A percentile compares a stretch with the other conserved stretches of the same genome.
These are phyloP conservation scores for Enteromius unitaeniatus DNA, from an alignment of 2,797 vertebrate genomes.

Conservation along the genomic window DNA sequence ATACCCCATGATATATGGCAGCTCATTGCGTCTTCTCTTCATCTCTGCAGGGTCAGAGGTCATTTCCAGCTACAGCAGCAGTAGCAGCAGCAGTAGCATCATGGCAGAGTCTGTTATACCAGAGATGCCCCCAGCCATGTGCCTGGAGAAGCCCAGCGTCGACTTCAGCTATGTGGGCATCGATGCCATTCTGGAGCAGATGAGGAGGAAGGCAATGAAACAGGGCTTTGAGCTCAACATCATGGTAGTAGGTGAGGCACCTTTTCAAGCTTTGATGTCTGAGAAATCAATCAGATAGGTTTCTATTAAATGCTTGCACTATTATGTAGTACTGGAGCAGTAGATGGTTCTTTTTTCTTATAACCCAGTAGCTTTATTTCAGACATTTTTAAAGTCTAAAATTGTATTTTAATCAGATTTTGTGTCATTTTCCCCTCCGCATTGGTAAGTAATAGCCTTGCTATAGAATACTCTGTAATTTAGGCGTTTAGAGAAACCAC, in stretches of 20 bases:
- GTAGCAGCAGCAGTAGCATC: constrained; percentile 72
- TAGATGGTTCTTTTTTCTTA: neutral
- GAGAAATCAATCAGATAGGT: no score
- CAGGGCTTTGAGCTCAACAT: constrained; percentile 98
- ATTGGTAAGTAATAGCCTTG: neutral
- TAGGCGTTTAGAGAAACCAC: neutral
- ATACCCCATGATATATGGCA: neutral
- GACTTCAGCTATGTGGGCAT: constrained; percentile 98
- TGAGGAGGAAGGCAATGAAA: constrained; percentile 98
- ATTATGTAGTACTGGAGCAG: neutral
- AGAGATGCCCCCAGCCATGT: constrained; percentile 64
- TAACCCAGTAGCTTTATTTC: neutral
- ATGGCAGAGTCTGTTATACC: constrained; percentile 85
- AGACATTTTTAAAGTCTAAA: neutral
- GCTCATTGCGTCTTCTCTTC: constrained; percentile 22
- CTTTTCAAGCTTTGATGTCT: neutral
- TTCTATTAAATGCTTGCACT: neutral
- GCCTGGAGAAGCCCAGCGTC: constrained; percentile 79
- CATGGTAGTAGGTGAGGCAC: constrained; percentile 95
- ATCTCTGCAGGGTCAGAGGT: constrained; percentile 73
- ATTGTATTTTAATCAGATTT: neutral
- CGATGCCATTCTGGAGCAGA: constrained; percentile 96
- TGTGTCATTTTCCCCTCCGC: no score
- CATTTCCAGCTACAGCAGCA: constrained; percentile 75
- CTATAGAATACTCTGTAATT: constrained; percentile 1